A percentile compares a stretch with the other conserved stretches of the same genome.
Evolutionary conservation across 2,113 vertebrate species (phyloP).

Genomic region (Xenopus tropicalis): DNA sequence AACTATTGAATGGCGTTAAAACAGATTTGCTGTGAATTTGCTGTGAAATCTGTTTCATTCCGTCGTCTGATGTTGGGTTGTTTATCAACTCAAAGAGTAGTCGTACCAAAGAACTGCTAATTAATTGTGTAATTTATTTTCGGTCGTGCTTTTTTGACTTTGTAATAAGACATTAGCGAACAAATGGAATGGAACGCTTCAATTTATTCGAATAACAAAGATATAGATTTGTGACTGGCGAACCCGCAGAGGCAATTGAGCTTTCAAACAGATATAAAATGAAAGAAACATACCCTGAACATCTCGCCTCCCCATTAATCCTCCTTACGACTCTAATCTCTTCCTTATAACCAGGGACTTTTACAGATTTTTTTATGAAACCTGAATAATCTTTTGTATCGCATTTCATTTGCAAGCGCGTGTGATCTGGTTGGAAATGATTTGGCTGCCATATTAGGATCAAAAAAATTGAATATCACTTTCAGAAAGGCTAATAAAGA

Average conservation of each 20-base stretch:
- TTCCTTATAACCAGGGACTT: neutral
- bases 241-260: slow-evolving; percentile 40
- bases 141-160: slow-evolving; percentile 43
- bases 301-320: slow-evolving; percentile 9
- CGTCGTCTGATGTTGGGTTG: slow-evolving; percentile 36
- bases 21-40: slow-evolving; percentile 15
- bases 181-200: slow-evolving; percentile 44
- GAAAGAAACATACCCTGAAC: slow-evolving; percentile 24
- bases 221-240: slow-evolving; percentile 42
- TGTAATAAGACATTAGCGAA: slow-evolving; percentile 44
- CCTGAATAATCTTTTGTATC: neutral
- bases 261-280: slow-evolving; percentile 39
- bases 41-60: slow-evolving; percentile 36
- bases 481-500: too few species aligned
- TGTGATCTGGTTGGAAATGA: too few species aligned
- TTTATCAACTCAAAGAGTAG: slow-evolving; percentile 44
- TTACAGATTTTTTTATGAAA: neutral
- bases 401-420: neutral
- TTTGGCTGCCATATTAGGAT: too few species aligned
- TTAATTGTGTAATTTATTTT: slow-evolving; percentile 45
- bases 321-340: slow-evolving; percentile 1
- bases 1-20: slow-evolving; percentile 14
- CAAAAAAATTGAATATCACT: too few species aligned
- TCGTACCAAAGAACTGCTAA: slow-evolving; percentile 40
- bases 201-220: slow-evolving; percentile 44